Base-by-base conservation (phyloP, 2,888 invertebrate species). In the Gari tellinella region DNA sequence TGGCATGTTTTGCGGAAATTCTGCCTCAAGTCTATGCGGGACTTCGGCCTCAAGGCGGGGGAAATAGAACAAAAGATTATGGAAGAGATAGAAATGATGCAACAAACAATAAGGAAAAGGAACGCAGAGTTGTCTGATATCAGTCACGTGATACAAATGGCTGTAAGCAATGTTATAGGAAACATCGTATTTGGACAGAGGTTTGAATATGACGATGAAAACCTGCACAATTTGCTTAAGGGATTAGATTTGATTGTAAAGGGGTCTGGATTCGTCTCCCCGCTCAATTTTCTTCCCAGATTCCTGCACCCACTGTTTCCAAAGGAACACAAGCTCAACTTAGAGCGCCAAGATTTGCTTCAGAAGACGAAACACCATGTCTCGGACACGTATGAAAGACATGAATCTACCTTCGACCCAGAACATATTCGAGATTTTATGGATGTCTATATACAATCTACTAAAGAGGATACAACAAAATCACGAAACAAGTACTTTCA, bases 361-460 rank as follows among this genome's bases (percentile, higher is more conserved):
- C 10, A 37, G 2, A 19, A 4, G 17, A n/a, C 37, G 2, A 15
- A 12, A 17, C 2, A 37, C 3, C 7, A 5, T 21, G 31, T 67
- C n/a, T 31, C 25, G 1, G 45, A 49, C 1, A 65, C 75, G 25
- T 68, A 82, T 23, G 38, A 67, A n/a, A 77, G 80, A 15, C 86
- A 86, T 48, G 69, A 81, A 45, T 63, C 72, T 15, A 70, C 81
- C 0, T 84, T 75, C 51, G 82, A 86, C 60, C 65, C 58, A 19
- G 55, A 72, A 23, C 77, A 82, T 55, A 78, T 82, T 43, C 56
- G 84, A 17, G 86, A 86, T 63, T 84, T 86, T 37, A 52, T 86
- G 10, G 86, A 86, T 65, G 52, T 83, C 26, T 83, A 83, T 31
- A 70, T 85, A n/a, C 58, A 79, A 31, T 49, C 60, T 12, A 52